Evolutionary conservation across 92 coral and sea anemone species (phyloP), one percentile per base, ranked within the genome.

Genomic region (Porites cylindrica): DNA sequence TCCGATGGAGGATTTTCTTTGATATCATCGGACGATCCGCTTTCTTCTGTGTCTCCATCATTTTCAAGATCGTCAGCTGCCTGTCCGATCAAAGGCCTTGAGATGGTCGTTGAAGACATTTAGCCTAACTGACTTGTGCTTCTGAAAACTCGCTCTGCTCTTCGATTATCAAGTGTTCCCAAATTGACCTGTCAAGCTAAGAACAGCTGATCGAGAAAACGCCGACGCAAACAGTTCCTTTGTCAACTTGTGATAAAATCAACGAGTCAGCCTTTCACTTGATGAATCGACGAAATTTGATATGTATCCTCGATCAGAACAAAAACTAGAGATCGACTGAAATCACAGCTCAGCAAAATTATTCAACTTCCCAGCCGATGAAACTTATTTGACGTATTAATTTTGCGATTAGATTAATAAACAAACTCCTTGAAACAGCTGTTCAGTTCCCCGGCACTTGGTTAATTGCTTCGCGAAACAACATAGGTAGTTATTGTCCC

Each of bases 41-140:
- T 86, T 67, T 77, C 91, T 68, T 92, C 93, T 17, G 83, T 78
- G 60, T 89, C 91, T 16, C 89, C 91, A 84, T 91, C 87, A 58
- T 51, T 66, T 20, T 85, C 89, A 13, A 13, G 53, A 26, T 77
- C 88, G 52, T 66, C 78, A 38, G n/a, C 54, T 21, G 82, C 43
- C 79, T 38, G 16, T 51, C 64, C 87, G 16, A 74, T 47, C 6
- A 83, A 26, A 51, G 79, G 72, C 17, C 63, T 62, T 43, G 78
- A 58, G 29, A 51, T 72, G 52, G 87, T 61, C 51, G 87, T 73
- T 26, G 81, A 61, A 50, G 74, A 64, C 87, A 83, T 56, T 56
- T 56, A 14, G 16, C 14, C 16, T 10, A 56, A 56, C 16, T 10
- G 16, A 56, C 16, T 56, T 38, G 47, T 38, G 6, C 61, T 56